phyloP scores from a whole-genome alignment of 2,113 vertebrate species.

The Daboia siamensis region DNA sequence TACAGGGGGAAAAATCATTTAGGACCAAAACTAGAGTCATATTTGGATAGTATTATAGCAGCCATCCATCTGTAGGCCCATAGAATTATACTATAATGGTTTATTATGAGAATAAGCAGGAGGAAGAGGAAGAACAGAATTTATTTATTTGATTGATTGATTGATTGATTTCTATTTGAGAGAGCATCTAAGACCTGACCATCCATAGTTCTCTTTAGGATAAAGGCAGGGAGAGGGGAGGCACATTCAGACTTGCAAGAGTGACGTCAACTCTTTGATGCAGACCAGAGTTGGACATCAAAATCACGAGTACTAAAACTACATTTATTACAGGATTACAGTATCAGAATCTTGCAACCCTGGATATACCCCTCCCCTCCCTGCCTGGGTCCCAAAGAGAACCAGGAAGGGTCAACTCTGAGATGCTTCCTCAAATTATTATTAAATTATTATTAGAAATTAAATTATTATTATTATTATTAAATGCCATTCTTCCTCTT shows the following conservation, averaged over 20 bases:
- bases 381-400: not conserved
- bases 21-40: not conserved
- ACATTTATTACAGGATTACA: not conserved
- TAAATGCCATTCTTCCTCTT: not conserved
- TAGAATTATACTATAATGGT: not conserved
- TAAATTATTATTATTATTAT: too few relatives aligned
- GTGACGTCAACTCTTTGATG: not conserved
- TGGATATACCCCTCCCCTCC: not conserved
- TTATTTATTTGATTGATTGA: not conserved
- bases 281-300: not conserved
- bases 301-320: not conserved
- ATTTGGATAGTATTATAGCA: not conserved
- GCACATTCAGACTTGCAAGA: not conserved
- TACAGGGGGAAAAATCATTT: not conserved
- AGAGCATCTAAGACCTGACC: not conserved
- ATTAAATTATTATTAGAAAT: too few relatives aligned
- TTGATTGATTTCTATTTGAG: not conserved
- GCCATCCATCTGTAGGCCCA: not conserved
- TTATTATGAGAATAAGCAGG: not conserved
- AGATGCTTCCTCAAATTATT: not conserved
- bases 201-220: not conserved
- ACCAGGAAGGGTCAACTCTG: not conserved
- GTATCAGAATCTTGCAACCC: not conserved
- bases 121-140: not conserved
- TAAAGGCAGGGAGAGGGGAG: not conserved